A percentile compares a stretch with the other conserved stretches of the same genome.
Evolutionary conservation across 64 coral and sea anemone species (phyloP).

Genomic region (Orbicella faveolata): DNA sequence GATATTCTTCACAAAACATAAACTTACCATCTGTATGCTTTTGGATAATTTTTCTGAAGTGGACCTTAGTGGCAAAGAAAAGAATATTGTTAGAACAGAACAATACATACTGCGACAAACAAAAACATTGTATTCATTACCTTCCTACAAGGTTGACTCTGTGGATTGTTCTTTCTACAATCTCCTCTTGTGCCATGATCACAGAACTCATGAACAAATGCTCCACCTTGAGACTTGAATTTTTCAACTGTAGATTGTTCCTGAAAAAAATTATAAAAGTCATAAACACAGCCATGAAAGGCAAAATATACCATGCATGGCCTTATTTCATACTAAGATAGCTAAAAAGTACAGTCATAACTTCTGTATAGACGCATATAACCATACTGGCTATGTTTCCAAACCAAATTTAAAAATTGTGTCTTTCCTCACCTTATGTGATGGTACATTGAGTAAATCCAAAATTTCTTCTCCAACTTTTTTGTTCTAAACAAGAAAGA

Average conservation of each 20-base stretch:
- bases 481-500: constrained; percentile 68
- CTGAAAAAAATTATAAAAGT: constrained; percentile 27
- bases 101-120: background rate
- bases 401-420: background rate
- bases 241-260: constrained; percentile 93
- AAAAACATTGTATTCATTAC: constrained; percentile 16
- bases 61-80: constrained; percentile 56
- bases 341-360: no score
- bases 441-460: constrained; percentile 94
- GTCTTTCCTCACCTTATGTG: constrained; percentile 74
- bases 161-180: constrained; percentile 75
- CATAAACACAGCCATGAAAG: background rate
- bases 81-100: background rate
- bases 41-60: constrained; percentile 97
- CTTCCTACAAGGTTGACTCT: constrained; percentile 77
- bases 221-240: constrained; percentile 97
- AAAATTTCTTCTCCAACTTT: constrained; percentile 98
- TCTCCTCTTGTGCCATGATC: constrained; percentile 96
- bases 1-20: no score
- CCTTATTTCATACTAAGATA: no score
- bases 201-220: constrained; percentile 98
- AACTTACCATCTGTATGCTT: constrained; percentile 98
- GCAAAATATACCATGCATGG: background rate
- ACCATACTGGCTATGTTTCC: no score
- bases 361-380: background rate